Conservation (phyloP, 1,140 invertebrate species). For the Monomorium pharaonis region DNA sequence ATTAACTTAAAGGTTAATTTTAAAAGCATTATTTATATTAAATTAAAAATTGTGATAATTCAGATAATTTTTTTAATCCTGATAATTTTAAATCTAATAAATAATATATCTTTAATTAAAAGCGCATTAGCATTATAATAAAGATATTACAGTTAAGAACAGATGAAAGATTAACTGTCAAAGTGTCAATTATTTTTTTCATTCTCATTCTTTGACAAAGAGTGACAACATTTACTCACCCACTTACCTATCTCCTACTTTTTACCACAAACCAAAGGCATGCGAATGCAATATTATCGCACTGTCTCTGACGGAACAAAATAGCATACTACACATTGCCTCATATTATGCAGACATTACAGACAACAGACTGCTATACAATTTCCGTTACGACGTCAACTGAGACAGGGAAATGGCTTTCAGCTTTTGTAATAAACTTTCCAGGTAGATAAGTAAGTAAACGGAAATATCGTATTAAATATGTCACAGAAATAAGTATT, state of each 20-base stretch:
- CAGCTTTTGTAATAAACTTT: background rate
- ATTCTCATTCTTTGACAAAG: background rate
- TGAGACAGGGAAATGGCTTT: constrained; percentile 26
- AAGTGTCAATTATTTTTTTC: background rate
- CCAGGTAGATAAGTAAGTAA: background rate
- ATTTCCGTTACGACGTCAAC: constrained; percentile 63
- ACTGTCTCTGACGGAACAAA: constrained; percentile 49
- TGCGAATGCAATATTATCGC: constrained; percentile 27
- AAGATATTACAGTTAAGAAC: constrained; percentile 9
- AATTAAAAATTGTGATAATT: no score
- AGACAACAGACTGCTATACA: background rate
- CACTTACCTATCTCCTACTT: constrained; percentile 36
- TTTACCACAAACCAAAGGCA: background rate
- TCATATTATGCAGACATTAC: background rate
- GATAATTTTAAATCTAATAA: no score
- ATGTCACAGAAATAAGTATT: constrained; percentile 25
- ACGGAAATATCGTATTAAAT: background rate
- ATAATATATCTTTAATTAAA: background rate
- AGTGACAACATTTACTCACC: constrained; percentile 7
- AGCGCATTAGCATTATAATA: background rate
- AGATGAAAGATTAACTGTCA: background rate
- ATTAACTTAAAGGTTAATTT: no score
- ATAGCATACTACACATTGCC: constrained; percentile 18
- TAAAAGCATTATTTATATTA: no score
- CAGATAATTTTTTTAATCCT: no score